Base-by-base conservation (phyloP, 2,797 vertebrate genomes). In the Coluber constrictor region DNA sequence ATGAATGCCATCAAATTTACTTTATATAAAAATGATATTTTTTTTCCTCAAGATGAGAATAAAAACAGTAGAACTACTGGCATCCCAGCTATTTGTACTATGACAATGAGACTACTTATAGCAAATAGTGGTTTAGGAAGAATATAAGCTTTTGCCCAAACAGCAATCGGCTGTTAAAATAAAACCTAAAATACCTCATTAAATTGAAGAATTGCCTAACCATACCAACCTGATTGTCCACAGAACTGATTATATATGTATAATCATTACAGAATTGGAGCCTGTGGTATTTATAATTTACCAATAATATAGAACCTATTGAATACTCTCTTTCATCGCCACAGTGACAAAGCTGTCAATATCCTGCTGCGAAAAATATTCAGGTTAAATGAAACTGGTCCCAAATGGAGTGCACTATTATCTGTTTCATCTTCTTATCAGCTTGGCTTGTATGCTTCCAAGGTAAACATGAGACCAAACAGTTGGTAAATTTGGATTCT, bases 341-440 rank as follows among this genome's bases (percentile, higher is more conserved):
- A 92, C 90, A 86, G 57, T 90, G 0, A 8, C 37, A 37, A 87
- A 89, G 92, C 90, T n/a, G 90, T 51, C 0, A 3, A 88, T 37
- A 25, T 0, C 4, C 0, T 1, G 94, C 88, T 92, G 88, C 59
- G 86, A 93, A 93, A 51, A 47, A 92, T 92, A 95, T 93, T 89
- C 88, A 47, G 97, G 97, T 96, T 96, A 94, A 96, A 96, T 70
- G 94, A 95, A 90, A 96, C 93, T 94, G 32, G 93, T 93, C 94
- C 91, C 88, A 89, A 90, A 83, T 66, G 95, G 91, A 93, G 95
- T 94, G 94, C 92, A 91, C 95, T 66, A 86, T 96, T 55, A 83
- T 93, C 94, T 94, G 93, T 92, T 88, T 89, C 96, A 91, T 93
- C 93, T 94, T 63, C 94, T 63, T 90, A 66, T 90, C 96, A 56